These are phyloP conservation scores for Creontiades dilutus DNA, from an alignment of 2,888 invertebrate genomes.

Conservation along the genomic window DNA sequence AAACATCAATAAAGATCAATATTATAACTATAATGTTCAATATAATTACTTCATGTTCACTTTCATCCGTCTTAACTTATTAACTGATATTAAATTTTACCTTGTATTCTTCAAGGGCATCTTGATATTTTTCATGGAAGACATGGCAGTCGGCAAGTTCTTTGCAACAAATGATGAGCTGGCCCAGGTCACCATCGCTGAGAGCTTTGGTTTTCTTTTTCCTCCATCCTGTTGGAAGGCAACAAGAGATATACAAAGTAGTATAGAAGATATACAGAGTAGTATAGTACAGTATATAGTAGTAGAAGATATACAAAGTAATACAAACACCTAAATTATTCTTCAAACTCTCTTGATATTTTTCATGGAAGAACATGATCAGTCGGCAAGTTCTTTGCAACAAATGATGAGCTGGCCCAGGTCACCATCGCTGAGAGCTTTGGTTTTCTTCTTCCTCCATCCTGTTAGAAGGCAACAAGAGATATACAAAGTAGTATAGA, in stretches of 20 bases:
- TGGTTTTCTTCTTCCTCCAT: conserved; percentile 86
- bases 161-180: conserved; percentile 85
- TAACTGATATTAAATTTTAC: conserved; percentile 75
- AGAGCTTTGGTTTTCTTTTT: conserved; percentile 87
- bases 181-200: conserved; percentile 84
- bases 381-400: conserved; percentile 87
- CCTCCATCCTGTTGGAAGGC: conserved; percentile 81
- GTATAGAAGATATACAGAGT: too few relatives aligned
- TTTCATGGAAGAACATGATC: conserved; percentile 84
- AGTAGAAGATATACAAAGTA: too few relatives aligned
- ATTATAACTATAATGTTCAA: too few relatives aligned
- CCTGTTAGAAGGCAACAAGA: conserved; percentile 79
- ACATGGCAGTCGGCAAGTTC: conserved; percentile 87
- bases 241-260: too few relatives aligned
- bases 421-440: conserved; percentile 85
- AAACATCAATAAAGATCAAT: too few relatives aligned
- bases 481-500: too few relatives aligned
- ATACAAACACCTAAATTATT: too few relatives aligned
- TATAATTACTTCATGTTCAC: too few relatives aligned
- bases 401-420: conserved; percentile 83
- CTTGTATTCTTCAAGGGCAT: conserved; percentile 89
- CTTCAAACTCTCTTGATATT: conserved; percentile 87
- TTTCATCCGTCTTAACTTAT: too few relatives aligned
- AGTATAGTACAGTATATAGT: too few relatives aligned
- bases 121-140: conserved; percentile 83